These are phyloP conservation scores for Dioctria rufipes DNA, from an alignment of 2,888 invertebrate genomes.

Conservation along the genomic window DNA sequence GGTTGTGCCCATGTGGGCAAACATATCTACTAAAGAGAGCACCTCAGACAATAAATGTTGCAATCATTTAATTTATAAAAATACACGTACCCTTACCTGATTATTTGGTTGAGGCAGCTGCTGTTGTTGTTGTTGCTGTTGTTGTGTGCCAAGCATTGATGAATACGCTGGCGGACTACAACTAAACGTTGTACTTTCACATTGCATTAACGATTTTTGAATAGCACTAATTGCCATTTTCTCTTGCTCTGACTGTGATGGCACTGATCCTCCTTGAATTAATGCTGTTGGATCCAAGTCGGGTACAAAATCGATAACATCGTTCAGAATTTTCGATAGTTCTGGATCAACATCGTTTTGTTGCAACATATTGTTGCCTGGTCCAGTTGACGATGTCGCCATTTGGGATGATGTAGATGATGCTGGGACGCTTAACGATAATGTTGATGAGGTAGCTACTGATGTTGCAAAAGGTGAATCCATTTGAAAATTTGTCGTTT, in stretches of 20 bases:
- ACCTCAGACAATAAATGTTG: too few species aligned
- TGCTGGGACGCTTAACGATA: constrained; percentile 56
- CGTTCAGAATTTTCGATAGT: constrained; percentile 87
- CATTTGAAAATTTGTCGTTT: constrained; percentile 59
- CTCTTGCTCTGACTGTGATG: constrained; percentile 68
- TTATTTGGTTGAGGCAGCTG: constrained; percentile 55
- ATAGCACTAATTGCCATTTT: constrained; percentile 91
- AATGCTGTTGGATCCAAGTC: constrained; percentile 70
- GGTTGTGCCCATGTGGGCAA: too few species aligned
- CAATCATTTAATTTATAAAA: neutral
- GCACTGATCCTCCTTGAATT: constrained; percentile 65
- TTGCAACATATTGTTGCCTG: constrained; percentile 23
- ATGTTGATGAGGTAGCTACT: constrained; percentile 68
- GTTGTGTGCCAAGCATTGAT: constrained; percentile 60
- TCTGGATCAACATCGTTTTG: constrained; percentile 75
- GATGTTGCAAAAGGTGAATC: constrained; percentile 64
- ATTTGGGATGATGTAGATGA: constrained; percentile 57
- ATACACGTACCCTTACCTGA: constrained; percentile 32
- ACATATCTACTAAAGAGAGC: too few species aligned
- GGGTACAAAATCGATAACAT: constrained; percentile 86
- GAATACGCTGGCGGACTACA: constrained; percentile 67
- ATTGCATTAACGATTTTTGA: constrained; percentile 91
- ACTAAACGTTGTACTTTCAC: constrained; percentile 75
- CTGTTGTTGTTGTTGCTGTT: constrained; percentile 64
- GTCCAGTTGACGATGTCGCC: constrained; percentile 54